Base-by-base conservation (phyloP, 2,888 invertebrate genomes). In the Orchestes rusci region DNA sequence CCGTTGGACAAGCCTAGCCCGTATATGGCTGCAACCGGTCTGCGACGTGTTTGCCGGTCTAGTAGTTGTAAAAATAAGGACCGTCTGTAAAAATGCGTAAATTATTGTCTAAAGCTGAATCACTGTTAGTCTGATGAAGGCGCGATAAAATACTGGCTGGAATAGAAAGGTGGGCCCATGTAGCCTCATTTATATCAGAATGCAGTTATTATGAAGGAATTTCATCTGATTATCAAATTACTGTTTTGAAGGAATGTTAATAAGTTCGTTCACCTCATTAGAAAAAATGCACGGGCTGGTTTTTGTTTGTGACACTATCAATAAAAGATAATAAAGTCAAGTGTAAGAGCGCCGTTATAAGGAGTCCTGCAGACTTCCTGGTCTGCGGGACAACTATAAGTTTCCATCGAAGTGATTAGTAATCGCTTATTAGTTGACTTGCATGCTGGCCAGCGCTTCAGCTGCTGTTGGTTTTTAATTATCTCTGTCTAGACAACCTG, bases 401-500 rank as follows among this genome's bases (percentile, higher is more conserved):
- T 43, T 38, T 43, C 47, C 44, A 47, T 38, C n/a, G n/a, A n/a
- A n/a, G n/a, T 47, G 47, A 50, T 47, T 50, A 58, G 53, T 57
- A 57, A 58, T 53, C 55, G 53, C 51, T 56, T 56, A 56, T 49
- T 50, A 23, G 7, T 10, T 7, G 23, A 10, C 23, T 10, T 23
- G 23, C 23, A 23, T 19, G 45, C 30, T 44, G 55, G 49, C 17
- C 33, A 32, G 20, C 31, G 12, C 16, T 28, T 16, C 13, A 29
- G 44, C 19, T 44, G 44, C 44, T 37, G 45, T 16, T 38, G 46
- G 55, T 58, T 55, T 58, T 55, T 56, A 56, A 56, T 55, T 53
- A 52, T 52, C 53, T 52, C 46, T 48, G 58, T 58, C 58, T 58
- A 59, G 58, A 59, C 59, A 53, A 50, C 45, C 41, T 41, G 43